Conservation (phyloP, 2,113 vertebrate genomes). For the Gymnogyps californianus region DNA sequence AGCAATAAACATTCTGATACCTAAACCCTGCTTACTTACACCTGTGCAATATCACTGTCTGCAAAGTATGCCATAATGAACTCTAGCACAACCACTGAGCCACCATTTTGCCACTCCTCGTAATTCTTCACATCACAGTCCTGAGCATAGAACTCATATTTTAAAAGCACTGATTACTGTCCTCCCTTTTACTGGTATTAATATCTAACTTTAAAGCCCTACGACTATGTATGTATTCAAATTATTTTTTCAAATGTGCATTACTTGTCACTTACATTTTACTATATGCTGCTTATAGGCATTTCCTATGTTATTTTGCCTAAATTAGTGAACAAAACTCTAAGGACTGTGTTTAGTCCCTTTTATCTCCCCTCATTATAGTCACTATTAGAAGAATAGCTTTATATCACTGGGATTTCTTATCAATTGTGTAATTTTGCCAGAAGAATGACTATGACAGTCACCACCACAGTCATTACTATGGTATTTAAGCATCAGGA, state of each 20-base stretch:
- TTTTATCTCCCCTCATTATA: neutral
- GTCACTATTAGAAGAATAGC: neutral
- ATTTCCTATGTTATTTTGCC: neutral
- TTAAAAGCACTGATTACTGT: neutral
- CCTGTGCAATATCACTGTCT: neutral
- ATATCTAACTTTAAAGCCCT: neutral
- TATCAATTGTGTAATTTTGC: neutral
- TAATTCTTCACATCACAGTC: neutral
- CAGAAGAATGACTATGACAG: neutral
- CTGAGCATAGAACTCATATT: neutral
- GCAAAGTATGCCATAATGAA: neutral
- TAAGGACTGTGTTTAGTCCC: neutral
- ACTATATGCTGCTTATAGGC: neutral
- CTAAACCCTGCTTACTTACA: neutral
- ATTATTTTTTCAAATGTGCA: neutral
- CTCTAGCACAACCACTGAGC: neutral
- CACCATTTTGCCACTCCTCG: neutral
- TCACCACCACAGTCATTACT: neutral
- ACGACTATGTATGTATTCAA: neutral
- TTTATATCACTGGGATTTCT: neutral
- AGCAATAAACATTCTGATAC: neutral
- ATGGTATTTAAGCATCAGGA: neutral
- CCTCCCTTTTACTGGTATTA: neutral
- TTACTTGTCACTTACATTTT: neutral
- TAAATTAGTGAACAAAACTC: neutral